Percentiles rank a stretch among this genome's conserved stretches.
Evolutionary conservation across 2,113 vertebrate species (phyloP).

Genomic region (Acanthochromis polyacanthus): DNA sequence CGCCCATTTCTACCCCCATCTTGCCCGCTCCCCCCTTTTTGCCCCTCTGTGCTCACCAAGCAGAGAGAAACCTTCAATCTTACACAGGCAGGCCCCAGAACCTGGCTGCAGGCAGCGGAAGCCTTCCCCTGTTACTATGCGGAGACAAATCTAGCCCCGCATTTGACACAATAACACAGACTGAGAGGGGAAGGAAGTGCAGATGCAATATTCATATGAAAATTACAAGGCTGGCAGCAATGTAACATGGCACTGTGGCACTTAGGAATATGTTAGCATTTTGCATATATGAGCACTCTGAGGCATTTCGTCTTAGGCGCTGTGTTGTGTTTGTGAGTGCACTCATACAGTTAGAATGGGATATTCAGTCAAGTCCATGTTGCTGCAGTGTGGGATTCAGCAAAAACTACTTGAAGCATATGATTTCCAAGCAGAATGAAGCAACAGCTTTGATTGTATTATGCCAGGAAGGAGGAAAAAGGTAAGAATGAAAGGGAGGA

Average conservation of each 20-base stretch:
- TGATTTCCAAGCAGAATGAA: slow-evolving; percentile 17
- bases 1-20: neutral
- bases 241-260: slow-evolving; percentile 64
- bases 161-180: slow-evolving; percentile 74
- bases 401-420: slow-evolving; percentile 10
- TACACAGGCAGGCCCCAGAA: slow-evolving; percentile 64
- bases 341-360: slow-evolving; percentile 31
- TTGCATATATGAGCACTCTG: slow-evolving; percentile 61
- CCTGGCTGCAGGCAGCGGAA: slow-evolving; percentile 76
- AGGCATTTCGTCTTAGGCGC: slow-evolving; percentile 56
- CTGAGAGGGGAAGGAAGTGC: slow-evolving; percentile 49
- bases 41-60: slow-evolving; percentile 49
- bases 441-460: slow-evolving; percentile 17
- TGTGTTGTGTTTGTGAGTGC: slow-evolving; percentile 43
- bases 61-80: slow-evolving; percentile 72
- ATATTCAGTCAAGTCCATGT: slow-evolving; percentile 42
- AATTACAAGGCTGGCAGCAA: slow-evolving; percentile 71
- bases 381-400: slow-evolving; percentile 14
- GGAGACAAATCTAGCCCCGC: slow-evolving; percentile 61
- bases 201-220: slow-evolving; percentile 74
- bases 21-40: neutral
- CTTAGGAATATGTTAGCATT: slow-evolving; percentile 69
- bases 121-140: slow-evolving; percentile 54
- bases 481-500: neutral
- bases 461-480: slow-evolving; percentile 9